Evolutionary conservation across 2,888 invertebrate species (phyloP).

Genomic region (Dichetophora obliterata): DNA sequence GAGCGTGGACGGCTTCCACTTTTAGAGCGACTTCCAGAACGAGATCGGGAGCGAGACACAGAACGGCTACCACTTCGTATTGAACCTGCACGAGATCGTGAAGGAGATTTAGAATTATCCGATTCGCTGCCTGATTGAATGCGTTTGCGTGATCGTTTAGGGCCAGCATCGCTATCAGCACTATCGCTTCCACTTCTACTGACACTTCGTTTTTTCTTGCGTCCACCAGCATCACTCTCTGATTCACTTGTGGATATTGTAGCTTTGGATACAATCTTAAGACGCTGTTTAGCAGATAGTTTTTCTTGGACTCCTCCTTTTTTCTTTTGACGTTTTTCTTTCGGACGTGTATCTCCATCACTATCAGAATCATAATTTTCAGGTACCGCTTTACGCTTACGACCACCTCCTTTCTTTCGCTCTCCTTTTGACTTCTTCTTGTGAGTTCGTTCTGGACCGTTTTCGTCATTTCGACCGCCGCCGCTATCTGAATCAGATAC

Average conservation of each 20-base stretch:
- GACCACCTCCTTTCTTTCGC: slow-evolving; percentile 68
- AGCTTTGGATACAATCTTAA: slow-evolving; percentile 92
- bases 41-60: slow-evolving; percentile 40
- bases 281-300: slow-evolving; percentile 85
- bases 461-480: slow-evolving; percentile 69
- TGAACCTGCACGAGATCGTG: slow-evolving; percentile 65
- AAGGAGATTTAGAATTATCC: slow-evolving; percentile 52
- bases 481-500: slow-evolving; percentile 85
- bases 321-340: slow-evolving; percentile 74
- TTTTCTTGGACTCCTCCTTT: slow-evolving; percentile 71
- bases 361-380: slow-evolving; percentile 76
- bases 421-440: slow-evolving; percentile 64
- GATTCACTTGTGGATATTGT: slow-evolving; percentile 94
- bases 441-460: slow-evolving; percentile 53
- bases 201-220: slow-evolving; percentile 56
- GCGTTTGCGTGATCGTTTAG: slow-evolving; percentile 52
- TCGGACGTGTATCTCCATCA: slow-evolving; percentile 72
- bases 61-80: slow-evolving; percentile 49
- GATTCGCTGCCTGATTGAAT: slow-evolving; percentile 60
- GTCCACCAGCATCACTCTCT: slow-evolving; percentile 68
- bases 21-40: background rate
- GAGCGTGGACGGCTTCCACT: slow-evolving; percentile 62
- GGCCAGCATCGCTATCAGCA: slow-evolving; percentile 56
- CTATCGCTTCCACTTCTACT: slow-evolving; percentile 60
- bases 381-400: slow-evolving; percentile 69